phyloP scores from a whole-genome alignment of 2,113 vertebrate genomes.

The Aleadryas rufinucha region DNA sequence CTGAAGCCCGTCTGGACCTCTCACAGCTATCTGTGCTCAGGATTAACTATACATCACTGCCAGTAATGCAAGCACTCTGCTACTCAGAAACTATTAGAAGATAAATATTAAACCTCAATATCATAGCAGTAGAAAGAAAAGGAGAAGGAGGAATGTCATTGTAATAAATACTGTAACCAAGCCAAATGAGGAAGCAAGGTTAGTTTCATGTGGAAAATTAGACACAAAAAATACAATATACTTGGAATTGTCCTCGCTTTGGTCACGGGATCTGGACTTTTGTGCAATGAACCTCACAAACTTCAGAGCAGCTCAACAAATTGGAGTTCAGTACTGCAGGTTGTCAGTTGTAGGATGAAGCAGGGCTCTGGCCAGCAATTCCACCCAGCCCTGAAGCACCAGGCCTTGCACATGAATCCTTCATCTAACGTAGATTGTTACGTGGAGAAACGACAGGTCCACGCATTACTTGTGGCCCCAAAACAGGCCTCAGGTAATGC shows the following conservation, averaged over 20 bases:
- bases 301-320: background rate
- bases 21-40: background rate
- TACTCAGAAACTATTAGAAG: background rate
- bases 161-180: background rate
- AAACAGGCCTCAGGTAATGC: background rate
- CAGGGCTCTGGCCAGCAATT: background rate
- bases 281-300: background rate
- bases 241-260: background rate
- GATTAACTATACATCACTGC: background rate
- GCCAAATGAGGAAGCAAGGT: background rate
- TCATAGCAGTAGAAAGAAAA: background rate
- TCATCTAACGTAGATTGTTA: background rate
- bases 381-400: background rate
- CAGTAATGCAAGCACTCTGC: background rate
- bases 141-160: background rate
- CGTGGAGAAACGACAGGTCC: background rate
- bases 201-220: background rate
- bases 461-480: background rate
- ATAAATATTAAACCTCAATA: background rate
- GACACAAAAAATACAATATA: background rate
- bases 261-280: background rate
- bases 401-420: background rate
- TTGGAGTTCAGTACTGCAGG: background rate
- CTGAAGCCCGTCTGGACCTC: background rate
- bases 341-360: background rate